Conservation (phyloP, 2,797 vertebrate genomes). For the Gymnocypris eckloni region DNA sequence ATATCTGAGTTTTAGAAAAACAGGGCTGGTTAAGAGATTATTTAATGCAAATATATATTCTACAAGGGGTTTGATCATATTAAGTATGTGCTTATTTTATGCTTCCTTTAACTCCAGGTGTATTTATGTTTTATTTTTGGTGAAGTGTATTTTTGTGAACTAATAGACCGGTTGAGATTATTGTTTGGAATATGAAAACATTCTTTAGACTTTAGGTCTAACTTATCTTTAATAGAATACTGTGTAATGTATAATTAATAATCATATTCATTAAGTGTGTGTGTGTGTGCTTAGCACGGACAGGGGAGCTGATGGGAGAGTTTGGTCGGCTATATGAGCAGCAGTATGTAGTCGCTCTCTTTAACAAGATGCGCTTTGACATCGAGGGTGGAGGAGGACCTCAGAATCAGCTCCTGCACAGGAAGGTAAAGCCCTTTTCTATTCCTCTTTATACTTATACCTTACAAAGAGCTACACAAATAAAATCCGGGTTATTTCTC, state of each 20-base stretch:
- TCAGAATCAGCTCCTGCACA: conserved; percentile 89
- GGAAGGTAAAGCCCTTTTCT: conserved; percentile 81
- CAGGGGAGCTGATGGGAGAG: conserved; percentile 80
- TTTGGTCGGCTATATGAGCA: conserved; percentile 85
- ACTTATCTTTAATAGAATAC: neutral
- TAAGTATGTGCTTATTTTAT: neutral
- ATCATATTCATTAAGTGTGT: neutral
- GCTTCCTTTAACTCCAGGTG: neutral
- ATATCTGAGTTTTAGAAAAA: neutral
- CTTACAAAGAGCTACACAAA: too few species aligned
- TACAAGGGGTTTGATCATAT: neutral
- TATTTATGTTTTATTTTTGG: neutral
- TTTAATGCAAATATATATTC: neutral
- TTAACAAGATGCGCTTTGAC: conserved; percentile 91
- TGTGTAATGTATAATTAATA: neutral
- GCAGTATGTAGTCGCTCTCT: conserved; percentile 90
- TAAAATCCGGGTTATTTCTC: neutral
- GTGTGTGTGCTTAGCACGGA: conserved; percentile 76
- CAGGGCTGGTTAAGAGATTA: neutral
- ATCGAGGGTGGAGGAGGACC: conserved; percentile 86
- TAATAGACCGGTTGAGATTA: neutral
- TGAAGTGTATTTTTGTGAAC: neutral
- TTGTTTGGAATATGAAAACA: neutral
- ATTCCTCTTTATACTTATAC: neutral
- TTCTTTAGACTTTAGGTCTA: neutral